phyloP scores from a whole-genome alignment of 1,140 invertebrate genomes.

The Psix sp. region DNA sequence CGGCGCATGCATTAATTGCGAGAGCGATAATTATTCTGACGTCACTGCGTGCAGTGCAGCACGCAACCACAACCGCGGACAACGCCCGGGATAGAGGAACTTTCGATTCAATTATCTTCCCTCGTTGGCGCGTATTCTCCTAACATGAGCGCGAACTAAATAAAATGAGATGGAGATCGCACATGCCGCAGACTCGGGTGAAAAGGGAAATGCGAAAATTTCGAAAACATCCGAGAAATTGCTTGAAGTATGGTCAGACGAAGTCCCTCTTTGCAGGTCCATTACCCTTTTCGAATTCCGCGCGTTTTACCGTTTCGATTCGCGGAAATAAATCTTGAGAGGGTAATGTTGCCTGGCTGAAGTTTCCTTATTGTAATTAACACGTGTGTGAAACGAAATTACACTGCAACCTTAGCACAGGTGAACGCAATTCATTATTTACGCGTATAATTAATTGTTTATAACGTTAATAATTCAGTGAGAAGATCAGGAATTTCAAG shows the following conservation, averaged over 20 bases:
- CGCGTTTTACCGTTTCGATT: constrained; percentile 7
- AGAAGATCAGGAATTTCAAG: too few species aligned
- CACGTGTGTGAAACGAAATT: constrained; percentile 7
- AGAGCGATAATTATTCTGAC: constrained; percentile 51
- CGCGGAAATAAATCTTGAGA: neutral
- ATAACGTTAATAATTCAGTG: too few species aligned
- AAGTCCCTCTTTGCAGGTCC: constrained; percentile 8
- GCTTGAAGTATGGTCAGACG: constrained; percentile 3
- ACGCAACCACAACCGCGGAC: constrained; percentile 48
- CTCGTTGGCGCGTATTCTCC: constrained; percentile 41
- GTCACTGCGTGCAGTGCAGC: constrained; percentile 46
- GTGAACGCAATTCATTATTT: too few species aligned
- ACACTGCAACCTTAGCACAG: too few species aligned
- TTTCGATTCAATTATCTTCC: constrained; percentile 57
- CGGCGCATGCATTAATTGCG: constrained; percentile 56
- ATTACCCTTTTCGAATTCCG: constrained; percentile 13
- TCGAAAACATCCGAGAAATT: constrained; percentile 9
- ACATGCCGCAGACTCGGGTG: neutral
- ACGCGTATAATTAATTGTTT: too few species aligned
- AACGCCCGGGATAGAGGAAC: constrained; percentile 49
- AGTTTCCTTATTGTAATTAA: constrained; percentile 6
- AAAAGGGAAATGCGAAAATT: constrained; percentile 9
- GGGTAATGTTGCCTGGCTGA: constrained; percentile 7
- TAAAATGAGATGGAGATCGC: neutral
- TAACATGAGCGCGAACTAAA: constrained; percentile 9